A percentile compares a stretch with the other conserved stretches of the same genome.
phyloP scores from a whole-genome alignment of 2,888 invertebrate genomes.

The Pseudococcus longispinus region DNA sequence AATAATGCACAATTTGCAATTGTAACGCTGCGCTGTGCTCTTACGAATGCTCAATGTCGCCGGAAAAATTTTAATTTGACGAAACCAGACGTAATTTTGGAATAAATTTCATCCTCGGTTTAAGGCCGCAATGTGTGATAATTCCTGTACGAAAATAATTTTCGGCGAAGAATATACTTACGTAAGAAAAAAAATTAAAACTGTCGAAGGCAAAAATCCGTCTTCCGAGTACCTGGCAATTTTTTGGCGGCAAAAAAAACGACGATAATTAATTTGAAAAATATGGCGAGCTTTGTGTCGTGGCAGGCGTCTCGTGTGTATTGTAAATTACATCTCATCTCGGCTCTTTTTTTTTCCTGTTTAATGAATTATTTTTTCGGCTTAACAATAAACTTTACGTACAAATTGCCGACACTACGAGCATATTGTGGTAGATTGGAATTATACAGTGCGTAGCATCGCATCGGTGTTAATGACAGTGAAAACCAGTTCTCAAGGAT shows the following conservation, averaged over 20 bases:
- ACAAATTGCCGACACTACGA: neutral
- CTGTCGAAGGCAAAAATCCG: too few species aligned
- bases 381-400: neutral
- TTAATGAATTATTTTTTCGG: neutral
- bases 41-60: neutral
- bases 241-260: neutral
- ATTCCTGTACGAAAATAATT: neutral
- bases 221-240: too few species aligned
- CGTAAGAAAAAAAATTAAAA: neutral
- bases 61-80: neutral
- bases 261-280: neutral
- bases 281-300: neutral
- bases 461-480: conserved; percentile 47
- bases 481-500: conserved; percentile 51
- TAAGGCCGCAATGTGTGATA: neutral
- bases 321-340: neutral
- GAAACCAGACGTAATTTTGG: neutral
- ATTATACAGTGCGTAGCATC: neutral
- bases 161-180: neutral
- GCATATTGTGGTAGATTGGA: conserved; percentile 7
- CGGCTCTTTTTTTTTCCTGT: neutral
- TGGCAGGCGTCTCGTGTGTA: too few species aligned
- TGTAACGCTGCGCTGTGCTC: neutral
- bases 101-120: neutral
- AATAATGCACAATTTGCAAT: neutral